Evolutionary conservation across 1,140 invertebrate species (phyloP).

Genomic region (Drosophila funebris): DNA sequence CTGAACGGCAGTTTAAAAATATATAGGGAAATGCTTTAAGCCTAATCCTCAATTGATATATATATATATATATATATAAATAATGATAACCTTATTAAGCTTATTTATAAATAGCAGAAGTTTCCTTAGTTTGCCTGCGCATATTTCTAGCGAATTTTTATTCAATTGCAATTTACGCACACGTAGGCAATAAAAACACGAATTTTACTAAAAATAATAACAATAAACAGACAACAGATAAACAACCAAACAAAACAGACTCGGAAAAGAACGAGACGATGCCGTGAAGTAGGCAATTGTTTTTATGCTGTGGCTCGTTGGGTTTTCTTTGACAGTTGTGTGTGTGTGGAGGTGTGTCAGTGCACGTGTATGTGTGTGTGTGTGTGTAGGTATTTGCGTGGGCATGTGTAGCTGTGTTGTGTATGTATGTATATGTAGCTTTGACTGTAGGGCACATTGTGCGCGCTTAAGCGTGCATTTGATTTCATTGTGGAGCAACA

Average conservation of each 20-base stretch:
- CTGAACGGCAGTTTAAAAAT: neutral
- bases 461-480: conserved; percentile 41
- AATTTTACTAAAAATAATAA: conserved; percentile 58
- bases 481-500: conserved; percentile 49
- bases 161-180: conserved; percentile 39
- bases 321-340: conserved; percentile 37
- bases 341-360: conserved; percentile 25
- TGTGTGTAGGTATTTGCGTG: neutral
- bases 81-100: neutral
- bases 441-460: conserved; percentile 11
- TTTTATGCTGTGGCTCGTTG: conserved; percentile 47
- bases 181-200: conserved; percentile 57
- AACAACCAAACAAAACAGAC: conserved; percentile 12
- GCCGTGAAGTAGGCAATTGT: conserved; percentile 68
- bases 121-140: neutral
- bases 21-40: neutral
- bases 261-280: neutral
- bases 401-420: conserved; percentile 3
- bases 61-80: no score
- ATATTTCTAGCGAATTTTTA: neutral
- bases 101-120: neutral
- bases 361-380: neutral
- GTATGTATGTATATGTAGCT: conserved; percentile 6
- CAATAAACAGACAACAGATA: conserved; percentile 45
- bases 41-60: neutral